Evolutionary conservation across 1,140 invertebrate species (phyloP).

Genomic region (Adelges cooleyi): DNA sequence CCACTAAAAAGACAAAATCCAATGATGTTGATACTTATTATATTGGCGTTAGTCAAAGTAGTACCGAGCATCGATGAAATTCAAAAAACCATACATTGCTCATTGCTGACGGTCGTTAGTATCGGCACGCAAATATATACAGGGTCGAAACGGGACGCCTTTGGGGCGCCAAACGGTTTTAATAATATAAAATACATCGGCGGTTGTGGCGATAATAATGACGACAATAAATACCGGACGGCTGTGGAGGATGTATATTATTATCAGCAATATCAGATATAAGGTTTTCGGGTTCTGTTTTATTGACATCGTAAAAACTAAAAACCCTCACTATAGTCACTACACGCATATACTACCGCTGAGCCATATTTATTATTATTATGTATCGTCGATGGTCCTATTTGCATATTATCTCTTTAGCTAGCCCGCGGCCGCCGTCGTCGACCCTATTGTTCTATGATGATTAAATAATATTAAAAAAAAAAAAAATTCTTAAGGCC

Average conservation of each 20-base stretch:
- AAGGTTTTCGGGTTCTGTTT: slow-evolving; percentile 26
- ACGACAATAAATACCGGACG: slow-evolving; percentile 25
- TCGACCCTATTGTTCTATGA: slow-evolving; percentile 8
- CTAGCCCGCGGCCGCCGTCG: background rate
- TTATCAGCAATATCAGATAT: slow-evolving; percentile 3
- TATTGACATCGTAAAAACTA: slow-evolving; percentile 29
- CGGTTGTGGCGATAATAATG: slow-evolving; percentile 15
- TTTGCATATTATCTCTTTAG: slow-evolving; percentile 7
- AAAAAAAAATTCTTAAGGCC: background rate
- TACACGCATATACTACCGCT: too few relatives aligned
- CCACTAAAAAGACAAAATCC: too few relatives aligned
- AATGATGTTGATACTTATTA: too few relatives aligned
- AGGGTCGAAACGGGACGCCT: too few relatives aligned
- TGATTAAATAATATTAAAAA: slow-evolving; percentile 11
- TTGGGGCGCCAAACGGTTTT: background rate
- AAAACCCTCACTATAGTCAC: too few relatives aligned
- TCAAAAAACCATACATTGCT: too few relatives aligned
- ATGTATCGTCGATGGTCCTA: background rate
- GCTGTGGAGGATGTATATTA: background rate
- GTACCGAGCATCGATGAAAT: too few relatives aligned
- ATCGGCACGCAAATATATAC: too few relatives aligned
- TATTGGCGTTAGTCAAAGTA: too few relatives aligned
- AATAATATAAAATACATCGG: background rate
- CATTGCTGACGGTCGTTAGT: too few relatives aligned
- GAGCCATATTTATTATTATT: too few relatives aligned